A percentile compares a stretch with the other conserved stretches of the same genome.
These are phyloP conservation scores for Myanophis thanlyinensis DNA, from an alignment of 2,113 vertebrate species.

Conservation along the genomic window DNA sequence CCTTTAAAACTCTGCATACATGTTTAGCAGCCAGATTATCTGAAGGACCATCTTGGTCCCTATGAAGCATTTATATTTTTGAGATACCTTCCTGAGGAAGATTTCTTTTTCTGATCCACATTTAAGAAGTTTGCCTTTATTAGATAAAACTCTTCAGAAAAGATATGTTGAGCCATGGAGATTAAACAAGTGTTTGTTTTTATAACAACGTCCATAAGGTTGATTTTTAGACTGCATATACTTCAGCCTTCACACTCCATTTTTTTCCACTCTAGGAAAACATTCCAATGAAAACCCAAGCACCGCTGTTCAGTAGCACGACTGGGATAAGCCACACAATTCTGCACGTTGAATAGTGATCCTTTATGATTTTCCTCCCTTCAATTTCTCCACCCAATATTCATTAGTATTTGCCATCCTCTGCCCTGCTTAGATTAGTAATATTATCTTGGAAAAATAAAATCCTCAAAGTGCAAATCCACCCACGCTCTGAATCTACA, in stretches of 20 bases:
- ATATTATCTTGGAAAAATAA: background rate
- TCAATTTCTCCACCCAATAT: background rate
- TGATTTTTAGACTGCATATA: background rate
- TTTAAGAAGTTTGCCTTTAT: background rate
- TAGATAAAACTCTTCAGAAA: background rate
- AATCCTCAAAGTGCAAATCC: background rate
- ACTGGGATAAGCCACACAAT: background rate
- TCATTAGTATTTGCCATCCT: background rate
- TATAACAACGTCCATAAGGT: background rate
- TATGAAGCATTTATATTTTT: background rate
- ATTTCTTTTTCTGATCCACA: background rate
- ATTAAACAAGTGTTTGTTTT: background rate
- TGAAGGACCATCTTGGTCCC: background rate
- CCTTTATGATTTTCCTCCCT: background rate
- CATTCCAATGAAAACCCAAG: background rate
- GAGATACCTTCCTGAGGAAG: background rate
- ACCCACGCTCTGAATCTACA: constrained; percentile 22
- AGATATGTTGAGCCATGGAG: background rate
- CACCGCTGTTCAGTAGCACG: background rate
- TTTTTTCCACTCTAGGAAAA: background rate
- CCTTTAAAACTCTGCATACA: background rate
- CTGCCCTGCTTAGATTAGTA: background rate
- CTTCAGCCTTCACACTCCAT: background rate
- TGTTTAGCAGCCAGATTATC: background rate
- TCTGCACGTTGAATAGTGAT: background rate